phyloP scores from a whole-genome alignment of 2,113 vertebrate species.

The Sardina pilchardus region DNA sequence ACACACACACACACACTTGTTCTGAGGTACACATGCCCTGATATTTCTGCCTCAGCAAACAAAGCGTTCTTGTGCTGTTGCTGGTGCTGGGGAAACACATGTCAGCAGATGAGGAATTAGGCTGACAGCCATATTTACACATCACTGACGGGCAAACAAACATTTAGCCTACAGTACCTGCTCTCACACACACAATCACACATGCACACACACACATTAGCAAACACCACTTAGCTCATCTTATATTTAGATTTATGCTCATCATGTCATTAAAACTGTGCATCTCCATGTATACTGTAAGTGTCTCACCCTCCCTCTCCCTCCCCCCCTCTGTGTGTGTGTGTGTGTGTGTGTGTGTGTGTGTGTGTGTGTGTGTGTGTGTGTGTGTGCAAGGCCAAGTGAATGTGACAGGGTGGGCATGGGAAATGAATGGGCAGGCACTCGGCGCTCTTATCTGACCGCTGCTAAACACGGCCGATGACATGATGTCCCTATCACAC shows the following conservation, averaged over 20 bases:
- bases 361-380: background rate
- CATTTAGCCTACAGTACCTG: slow-evolving; percentile 23
- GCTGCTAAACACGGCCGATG: background rate
- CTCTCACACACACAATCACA: slow-evolving; percentile 17
- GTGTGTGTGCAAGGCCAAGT: background rate
- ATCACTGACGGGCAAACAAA: background rate
- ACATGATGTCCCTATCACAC: background rate
- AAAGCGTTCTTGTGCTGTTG: background rate
- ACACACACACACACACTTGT: background rate
- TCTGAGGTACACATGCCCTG: background rate
- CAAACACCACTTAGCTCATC: slow-evolving; percentile 7
- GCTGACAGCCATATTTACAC: slow-evolving; percentile 21
- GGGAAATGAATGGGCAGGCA: background rate
- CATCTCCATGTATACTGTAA: background rate
- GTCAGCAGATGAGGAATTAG: slow-evolving; percentile 12
- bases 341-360: background rate
- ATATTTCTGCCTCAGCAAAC: slow-evolving; percentile 12
- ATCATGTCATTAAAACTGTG: background rate
- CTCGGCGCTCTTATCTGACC: background rate
- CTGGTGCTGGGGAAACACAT: slow-evolving; percentile 8
- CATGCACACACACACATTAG: background rate
- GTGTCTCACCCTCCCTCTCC: background rate
- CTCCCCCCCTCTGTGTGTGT: background rate
- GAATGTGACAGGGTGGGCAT: background rate
- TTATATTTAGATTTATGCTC: background rate